Percentiles rank a stretch among this genome's conserved stretches.
Conservation (phyloP, 2,797 vertebrate genomes). For the Neoniphon sammara region DNA sequence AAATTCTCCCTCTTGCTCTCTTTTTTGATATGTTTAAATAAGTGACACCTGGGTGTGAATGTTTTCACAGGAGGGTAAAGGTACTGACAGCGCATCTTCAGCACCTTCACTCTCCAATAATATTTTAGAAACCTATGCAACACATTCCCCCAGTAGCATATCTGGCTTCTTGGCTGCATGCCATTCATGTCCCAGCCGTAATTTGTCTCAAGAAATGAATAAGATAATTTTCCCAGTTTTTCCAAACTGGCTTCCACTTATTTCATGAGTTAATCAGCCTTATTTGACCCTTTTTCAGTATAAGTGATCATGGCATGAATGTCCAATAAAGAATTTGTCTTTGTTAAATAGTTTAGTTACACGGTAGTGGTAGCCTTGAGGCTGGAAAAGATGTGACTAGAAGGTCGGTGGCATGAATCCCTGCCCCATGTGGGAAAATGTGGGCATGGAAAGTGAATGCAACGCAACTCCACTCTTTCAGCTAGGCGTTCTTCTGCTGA, state of each 20-base stretch:
- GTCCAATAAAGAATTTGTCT: neutral
- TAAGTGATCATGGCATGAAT: neutral
- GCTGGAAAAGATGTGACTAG: neutral
- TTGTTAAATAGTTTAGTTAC: neutral
- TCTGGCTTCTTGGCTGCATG: too few species aligned
- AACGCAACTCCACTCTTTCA: too few species aligned
- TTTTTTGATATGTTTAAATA: slow-evolving; percentile 6
- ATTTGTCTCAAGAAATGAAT: slow-evolving; percentile 39
- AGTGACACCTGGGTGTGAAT: slow-evolving; percentile 3
- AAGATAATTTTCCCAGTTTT: neutral
- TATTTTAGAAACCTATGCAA: too few species aligned
- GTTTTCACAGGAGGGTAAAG: neutral
- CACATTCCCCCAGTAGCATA: too few species aligned
- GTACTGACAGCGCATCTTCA: slow-evolving; percentile 2
- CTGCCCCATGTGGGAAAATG: neutral
- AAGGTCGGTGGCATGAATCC: neutral
- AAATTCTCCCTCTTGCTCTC: neutral
- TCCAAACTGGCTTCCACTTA: neutral
- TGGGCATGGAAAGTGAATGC: too few species aligned
- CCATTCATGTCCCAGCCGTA: neutral
- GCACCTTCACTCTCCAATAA: slow-evolving; percentile 5
- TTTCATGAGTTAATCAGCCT: neutral
- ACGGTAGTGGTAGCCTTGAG: neutral
- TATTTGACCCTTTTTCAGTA: neutral
- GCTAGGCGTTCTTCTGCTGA: too few species aligned